Evolutionary conservation across 2,797 vertebrate genomes (phyloP).

Genomic region (Myotis daubentonii): DNA sequence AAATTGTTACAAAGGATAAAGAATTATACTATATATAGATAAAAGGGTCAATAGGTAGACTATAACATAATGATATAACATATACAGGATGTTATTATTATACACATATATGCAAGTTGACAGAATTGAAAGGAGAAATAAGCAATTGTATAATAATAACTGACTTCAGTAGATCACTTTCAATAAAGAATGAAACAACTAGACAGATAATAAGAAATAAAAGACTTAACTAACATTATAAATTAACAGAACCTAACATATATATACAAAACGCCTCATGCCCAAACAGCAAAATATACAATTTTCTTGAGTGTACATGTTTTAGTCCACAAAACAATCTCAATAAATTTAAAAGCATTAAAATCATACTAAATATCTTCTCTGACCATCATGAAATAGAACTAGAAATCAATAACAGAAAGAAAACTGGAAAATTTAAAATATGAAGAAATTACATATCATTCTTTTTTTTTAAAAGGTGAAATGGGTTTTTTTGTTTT

Average conservation of each 20-base stretch:
- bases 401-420: not conserved
- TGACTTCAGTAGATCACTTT: not conserved
- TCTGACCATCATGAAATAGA: not conserved
- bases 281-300: not conserved
- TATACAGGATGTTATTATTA: not conserved
- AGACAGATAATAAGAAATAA: not conserved
- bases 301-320: not conserved
- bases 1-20: not conserved
- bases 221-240: not conserved
- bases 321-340: not conserved
- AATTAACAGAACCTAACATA: not conserved
- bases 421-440: not conserved
- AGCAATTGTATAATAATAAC: not conserved
- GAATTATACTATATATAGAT: not conserved
- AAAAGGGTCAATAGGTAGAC: not conserved
- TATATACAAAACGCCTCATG: not conserved
- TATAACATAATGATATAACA: not conserved
- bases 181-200: not conserved
- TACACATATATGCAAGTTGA: not conserved
- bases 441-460: not conserved
- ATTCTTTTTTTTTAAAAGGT: too few relatives aligned
- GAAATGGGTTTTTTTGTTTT: too few relatives aligned
- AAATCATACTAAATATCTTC: not conserved
- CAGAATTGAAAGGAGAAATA: not conserved
- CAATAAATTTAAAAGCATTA: not conserved